Conservation (phyloP, 2,113 vertebrate species). For the Gallinago paraguaiae region DNA sequence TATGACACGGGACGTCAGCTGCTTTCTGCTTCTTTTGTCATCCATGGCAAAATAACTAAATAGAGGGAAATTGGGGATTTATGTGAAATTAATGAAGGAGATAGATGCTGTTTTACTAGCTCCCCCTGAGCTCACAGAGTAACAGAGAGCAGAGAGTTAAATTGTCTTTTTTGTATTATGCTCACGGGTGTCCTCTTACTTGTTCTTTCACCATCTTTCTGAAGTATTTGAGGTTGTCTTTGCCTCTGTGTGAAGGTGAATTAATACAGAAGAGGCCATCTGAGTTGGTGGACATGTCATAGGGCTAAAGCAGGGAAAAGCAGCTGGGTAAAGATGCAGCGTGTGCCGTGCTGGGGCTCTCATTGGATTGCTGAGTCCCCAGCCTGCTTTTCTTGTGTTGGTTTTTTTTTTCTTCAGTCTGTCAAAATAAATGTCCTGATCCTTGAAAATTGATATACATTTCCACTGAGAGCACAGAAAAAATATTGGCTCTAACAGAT, state of each 20-base stretch:
- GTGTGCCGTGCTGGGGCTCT: neutral
- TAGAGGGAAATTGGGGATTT: neutral
- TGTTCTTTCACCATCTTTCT: neutral
- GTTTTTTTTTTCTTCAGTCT: neutral
- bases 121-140: neutral
- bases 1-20: neutral
- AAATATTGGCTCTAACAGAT: neutral
- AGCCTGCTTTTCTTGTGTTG: neutral
- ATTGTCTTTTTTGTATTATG: neutral
- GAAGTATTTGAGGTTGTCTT: neutral
- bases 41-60: neutral
- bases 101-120: neutral
- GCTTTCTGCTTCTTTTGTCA: neutral
- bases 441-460: neutral
- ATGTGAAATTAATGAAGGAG: neutral
- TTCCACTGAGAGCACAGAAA: neutral
- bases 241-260: neutral
- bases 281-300: neutral
- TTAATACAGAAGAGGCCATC: neutral
- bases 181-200: neutral
- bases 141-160: neutral
- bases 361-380: neutral
- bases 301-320: neutral
- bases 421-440: neutral
- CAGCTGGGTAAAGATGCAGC: neutral